A percentile compares a stretch with the other conserved stretches of the same genome.
Evolutionary conservation across 2,888 invertebrate species (phyloP).

Genomic region (Temnothorax rugatulus): DNA sequence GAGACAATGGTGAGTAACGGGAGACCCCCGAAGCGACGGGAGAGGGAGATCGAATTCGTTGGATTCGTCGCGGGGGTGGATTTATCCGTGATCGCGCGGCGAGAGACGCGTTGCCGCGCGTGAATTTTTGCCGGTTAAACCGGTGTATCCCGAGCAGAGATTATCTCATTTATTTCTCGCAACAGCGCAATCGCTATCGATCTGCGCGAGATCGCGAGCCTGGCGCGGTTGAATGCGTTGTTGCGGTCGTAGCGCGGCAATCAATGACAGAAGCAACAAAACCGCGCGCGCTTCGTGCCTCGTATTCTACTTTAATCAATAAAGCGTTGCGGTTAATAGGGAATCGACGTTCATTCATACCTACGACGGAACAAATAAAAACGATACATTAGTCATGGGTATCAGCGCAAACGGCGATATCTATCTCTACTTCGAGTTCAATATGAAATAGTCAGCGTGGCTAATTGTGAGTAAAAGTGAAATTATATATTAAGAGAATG

Average conservation of each 20-base stretch:
- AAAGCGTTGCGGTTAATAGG: conserved; percentile 37
- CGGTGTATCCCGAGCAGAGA: neutral
- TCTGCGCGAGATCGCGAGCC: conserved; percentile 12
- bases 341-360: conserved; percentile 43
- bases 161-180: conserved; percentile 25
- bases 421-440: neutral
- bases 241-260: conserved; percentile 21
- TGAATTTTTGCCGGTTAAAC: neutral
- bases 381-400: conserved; percentile 25
- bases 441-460: neutral
- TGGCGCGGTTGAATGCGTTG: conserved; percentile 16
- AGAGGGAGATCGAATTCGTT: neutral
- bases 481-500: neutral
- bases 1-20: conserved; percentile 27
- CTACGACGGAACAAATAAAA: conserved; percentile 30
- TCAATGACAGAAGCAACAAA: conserved; percentile 28
- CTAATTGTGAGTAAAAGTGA: neutral
- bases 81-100: neutral
- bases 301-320: conserved; percentile 50
- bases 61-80: neutral
- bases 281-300: neutral
- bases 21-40: neutral
- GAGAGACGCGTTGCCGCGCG: neutral
- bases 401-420: neutral
- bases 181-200: neutral